phyloP scores from a whole-genome alignment of 2,113 vertebrate genomes.

The Otocyon megalotis region DNA sequence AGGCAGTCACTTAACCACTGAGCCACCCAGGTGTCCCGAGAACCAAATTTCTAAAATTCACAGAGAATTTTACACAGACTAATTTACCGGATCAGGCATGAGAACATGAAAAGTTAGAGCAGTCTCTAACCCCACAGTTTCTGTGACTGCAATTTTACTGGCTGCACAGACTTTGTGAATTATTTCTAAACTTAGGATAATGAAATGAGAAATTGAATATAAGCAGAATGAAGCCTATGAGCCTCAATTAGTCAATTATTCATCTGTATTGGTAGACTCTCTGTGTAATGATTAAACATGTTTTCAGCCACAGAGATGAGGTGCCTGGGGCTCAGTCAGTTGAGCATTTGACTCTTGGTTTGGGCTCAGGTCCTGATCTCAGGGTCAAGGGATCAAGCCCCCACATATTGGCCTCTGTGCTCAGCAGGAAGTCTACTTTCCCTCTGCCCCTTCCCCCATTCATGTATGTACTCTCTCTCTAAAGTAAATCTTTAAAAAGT shows the following conservation, averaged over 20 bases:
- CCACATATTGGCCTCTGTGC: background rate
- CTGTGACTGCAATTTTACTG: background rate
- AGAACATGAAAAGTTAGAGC: background rate
- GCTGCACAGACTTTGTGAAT: background rate
- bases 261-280: background rate
- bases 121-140: background rate
- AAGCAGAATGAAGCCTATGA: background rate
- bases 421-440: background rate
- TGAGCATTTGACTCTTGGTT: background rate
- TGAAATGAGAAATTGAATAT: background rate
- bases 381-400: background rate
- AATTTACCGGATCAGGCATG: background rate
- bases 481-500: background rate
- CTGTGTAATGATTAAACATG: slow-evolving; percentile 15
- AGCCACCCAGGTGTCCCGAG: background rate
- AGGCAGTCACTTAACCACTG: no score
- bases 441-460: background rate
- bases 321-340: background rate
- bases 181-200: background rate
- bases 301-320: background rate
- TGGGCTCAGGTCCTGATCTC: background rate
- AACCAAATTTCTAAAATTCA: background rate
- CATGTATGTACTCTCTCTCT: background rate
- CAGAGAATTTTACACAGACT: background rate
- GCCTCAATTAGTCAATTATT: background rate